phyloP scores from a whole-genome alignment of 2,888 invertebrate genomes.

The Diaprepes abbreviatus region DNA sequence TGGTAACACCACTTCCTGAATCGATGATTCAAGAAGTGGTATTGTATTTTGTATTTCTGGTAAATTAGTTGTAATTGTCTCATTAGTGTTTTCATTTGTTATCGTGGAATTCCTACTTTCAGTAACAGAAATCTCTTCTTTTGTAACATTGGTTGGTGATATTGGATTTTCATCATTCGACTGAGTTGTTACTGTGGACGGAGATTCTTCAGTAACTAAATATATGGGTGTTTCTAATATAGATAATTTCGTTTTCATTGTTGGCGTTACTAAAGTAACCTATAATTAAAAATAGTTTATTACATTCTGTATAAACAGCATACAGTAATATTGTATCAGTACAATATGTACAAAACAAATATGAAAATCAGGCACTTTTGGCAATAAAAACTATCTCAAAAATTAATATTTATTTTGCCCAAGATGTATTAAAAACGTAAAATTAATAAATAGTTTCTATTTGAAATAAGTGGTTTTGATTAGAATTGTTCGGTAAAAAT shows the following conservation, averaged over 20 bases:
- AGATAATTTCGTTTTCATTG: constrained; percentile 49
- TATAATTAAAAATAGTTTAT: constrained; percentile 6
- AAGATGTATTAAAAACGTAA: no score
- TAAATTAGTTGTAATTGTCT: background rate
- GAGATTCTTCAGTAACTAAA: constrained; percentile 31
- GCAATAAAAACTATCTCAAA: no score
- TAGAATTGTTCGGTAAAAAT: background rate
- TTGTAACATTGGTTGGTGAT: constrained; percentile 28
- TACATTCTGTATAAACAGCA: no score
- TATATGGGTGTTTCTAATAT: constrained; percentile 45
- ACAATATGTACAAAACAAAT: no score
- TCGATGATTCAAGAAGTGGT: constrained; percentile 66
- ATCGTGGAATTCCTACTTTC: constrained; percentile 12
- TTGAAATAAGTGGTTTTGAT: no score
- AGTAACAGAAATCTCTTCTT: constrained; percentile 27
- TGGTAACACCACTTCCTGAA: constrained; percentile 62
- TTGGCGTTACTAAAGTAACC: constrained; percentile 56
- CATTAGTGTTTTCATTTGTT: background rate
- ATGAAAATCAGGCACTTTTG: no score
- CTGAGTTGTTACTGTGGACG: background rate
- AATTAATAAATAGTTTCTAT: no score
- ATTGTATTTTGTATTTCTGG: constrained; percentile 53
- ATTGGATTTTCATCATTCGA: background rate
- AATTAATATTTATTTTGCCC: no score
- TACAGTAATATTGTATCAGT: no score